phyloP scores from a whole-genome alignment of 2,797 vertebrate species.

The Sciaenops ocellatus region DNA sequence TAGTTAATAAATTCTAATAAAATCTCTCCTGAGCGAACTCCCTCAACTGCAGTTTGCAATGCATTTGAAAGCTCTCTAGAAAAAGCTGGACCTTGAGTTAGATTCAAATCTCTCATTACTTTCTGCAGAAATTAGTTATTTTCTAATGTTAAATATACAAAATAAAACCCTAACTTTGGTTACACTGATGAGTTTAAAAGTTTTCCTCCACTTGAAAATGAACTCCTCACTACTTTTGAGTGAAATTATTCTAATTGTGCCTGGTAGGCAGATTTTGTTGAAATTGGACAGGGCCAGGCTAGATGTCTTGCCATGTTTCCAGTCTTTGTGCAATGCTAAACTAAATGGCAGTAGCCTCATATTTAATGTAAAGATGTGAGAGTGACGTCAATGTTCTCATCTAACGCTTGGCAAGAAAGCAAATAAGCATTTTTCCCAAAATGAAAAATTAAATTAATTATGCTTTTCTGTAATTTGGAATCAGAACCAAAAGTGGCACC shows the following conservation, averaged over 20 bases:
- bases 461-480: not conserved
- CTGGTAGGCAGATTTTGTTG: not conserved
- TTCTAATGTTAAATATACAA: not conserved
- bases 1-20: no score
- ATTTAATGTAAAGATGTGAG: no score
- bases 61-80: not conserved
- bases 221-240: not conserved
- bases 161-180: not conserved
- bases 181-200: no score
- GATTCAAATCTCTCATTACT: not conserved
- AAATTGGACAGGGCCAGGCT: no score
- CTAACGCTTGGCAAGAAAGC: not conserved
- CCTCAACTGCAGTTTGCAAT: not conserved
- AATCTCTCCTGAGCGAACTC: not conserved
- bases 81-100: not conserved
- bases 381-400: not conserved
- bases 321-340: not conserved
- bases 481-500: not conserved
- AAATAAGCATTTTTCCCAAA: not conserved
- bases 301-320: no score
- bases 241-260: not conserved
- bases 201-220: not conserved
- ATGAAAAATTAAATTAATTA: not conserved
- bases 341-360: not conserved
- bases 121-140: no score